phyloP scores from a whole-genome alignment of 92 coral and sea anemone genomes.

The Epizoanthus rinbou region DNA sequence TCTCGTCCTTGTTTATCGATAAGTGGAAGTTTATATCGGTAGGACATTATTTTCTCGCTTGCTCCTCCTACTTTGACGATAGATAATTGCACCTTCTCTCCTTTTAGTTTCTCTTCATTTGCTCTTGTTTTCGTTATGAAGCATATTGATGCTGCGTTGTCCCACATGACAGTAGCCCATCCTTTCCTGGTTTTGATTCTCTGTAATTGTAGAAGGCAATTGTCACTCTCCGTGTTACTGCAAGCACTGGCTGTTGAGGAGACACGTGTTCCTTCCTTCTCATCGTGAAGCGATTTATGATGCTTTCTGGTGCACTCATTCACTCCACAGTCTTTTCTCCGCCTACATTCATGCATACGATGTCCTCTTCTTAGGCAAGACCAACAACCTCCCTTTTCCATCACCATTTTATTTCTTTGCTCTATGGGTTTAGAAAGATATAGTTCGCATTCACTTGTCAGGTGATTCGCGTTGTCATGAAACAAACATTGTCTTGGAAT shows the following conservation, averaged over 20 bases:
- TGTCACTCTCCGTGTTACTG: slow-evolving; percentile 8
- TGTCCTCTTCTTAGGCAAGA: slow-evolving; percentile 58
- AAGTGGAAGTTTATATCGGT: slow-evolving; percentile 60
- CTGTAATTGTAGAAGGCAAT: slow-evolving; percentile 53
- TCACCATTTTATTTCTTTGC: slow-evolving; percentile 28
- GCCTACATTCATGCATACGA: slow-evolving; percentile 24
- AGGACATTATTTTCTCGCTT: slow-evolving; percentile 50
- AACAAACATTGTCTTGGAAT: slow-evolving; percentile 41
- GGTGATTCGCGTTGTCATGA: slow-evolving; percentile 51
- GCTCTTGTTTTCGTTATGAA: slow-evolving; percentile 55
- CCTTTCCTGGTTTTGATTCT: slow-evolving; percentile 51
- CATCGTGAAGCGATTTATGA: slow-evolving; percentile 51
- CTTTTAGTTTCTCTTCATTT: slow-evolving; percentile 50
- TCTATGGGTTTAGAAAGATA: slow-evolving; percentile 43
- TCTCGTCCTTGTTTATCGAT: slow-evolving; percentile 53
- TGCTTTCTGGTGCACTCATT: slow-evolving; percentile 53
- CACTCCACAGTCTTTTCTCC: slow-evolving; percentile 47
- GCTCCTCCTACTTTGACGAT: slow-evolving; percentile 55
- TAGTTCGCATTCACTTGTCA: slow-evolving; percentile 43
- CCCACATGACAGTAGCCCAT: slow-evolving; percentile 56
- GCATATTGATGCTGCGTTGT: slow-evolving; percentile 59
- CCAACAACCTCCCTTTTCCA: slow-evolving; percentile 63
- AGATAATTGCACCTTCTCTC: slow-evolving; percentile 49
- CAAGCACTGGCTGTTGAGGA: background rate
- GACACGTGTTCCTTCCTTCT: background rate